Base-by-base conservation (phyloP, 2,113 vertebrate genomes). In the Thinocorus orbignyianus region DNA sequence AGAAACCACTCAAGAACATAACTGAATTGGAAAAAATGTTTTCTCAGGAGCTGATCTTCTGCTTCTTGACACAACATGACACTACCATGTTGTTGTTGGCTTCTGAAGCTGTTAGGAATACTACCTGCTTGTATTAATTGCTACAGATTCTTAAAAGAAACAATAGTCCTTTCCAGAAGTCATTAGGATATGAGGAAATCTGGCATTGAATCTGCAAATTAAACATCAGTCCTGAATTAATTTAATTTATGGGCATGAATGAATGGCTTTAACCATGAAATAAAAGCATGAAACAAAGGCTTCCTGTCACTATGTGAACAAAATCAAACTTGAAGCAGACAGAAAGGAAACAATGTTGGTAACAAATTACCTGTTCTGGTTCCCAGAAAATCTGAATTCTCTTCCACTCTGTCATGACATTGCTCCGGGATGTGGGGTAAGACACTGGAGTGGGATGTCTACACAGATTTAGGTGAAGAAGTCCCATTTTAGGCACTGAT, bases 271-370 rank as follows among this genome's bases (percentile, higher is more conserved):
- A 69, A n/a, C 46, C 31, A 54, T 83, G n/a, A 65, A 73, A 48
- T 15, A 23, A 86, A 77, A 55, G 33, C 28, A 49, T 44, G 62
- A 76, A 87, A 54, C 10, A 80, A 70, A 79, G 25, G 30, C n/a
- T 80, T 19, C 11, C 51, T 87, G 14, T 22, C 39, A 65, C 46
- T 65, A 12, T 1, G 1, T 70, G 62, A 85, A 62, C 19, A 51
- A 76, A 81, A 33, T 7, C 23, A 48, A 60, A 55, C 15, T 44
- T 48, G 35, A 55, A 58, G 24, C 35, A 17, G 17, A 66, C 0
- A 0, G 17, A 48, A 57, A 80, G 35, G 14, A 80, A 76, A 39
- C 1, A 0, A 70, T 10, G 3, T 14, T 42, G 25, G 24, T 44
- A 33, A 74, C 44, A 2, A 60, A 44, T 70, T 54, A 49, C 12